Evolutionary conservation across 1,140 invertebrate genomes (phyloP).

Genomic region (Drosophila grimshawi): DNA sequence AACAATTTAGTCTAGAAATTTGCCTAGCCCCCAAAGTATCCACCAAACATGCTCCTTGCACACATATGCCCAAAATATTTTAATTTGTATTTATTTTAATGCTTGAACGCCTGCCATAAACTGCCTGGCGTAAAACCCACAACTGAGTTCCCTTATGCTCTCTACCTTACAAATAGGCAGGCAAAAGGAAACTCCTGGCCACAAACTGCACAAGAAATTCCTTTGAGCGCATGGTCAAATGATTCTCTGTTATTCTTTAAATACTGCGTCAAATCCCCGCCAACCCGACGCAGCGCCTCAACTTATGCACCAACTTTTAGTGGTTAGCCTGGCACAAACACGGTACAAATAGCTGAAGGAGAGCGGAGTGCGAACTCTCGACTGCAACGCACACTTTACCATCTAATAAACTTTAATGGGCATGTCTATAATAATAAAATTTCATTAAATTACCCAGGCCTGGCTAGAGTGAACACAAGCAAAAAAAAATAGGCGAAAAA

Average conservation of each 20-base stretch:
- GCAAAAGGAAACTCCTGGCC: constrained; percentile 15
- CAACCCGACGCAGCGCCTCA: constrained; percentile 38
- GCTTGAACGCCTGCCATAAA: constrained; percentile 64
- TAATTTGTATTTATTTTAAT: constrained; percentile 83
- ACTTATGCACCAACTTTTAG: constrained; percentile 72
- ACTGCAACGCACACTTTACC: constrained; percentile 17
- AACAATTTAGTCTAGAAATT: constrained; percentile 62
- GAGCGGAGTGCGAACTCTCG: constrained; percentile 3
- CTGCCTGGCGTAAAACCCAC: constrained; percentile 53
- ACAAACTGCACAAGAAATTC: constrained; percentile 57
- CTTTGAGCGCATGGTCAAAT: constrained; percentile 78
- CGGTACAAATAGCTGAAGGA: constrained; percentile 52
- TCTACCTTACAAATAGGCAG: neutral
- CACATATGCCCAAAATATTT: constrained; percentile 60
- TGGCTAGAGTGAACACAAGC: neutral
- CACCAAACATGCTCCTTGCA: neutral
- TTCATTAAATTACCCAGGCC: constrained; percentile 77
- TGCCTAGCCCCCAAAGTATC: constrained; percentile 2
- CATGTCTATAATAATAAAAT: constrained; percentile 83
- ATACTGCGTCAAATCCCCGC: constrained; percentile 32
- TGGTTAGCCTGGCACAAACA: constrained; percentile 64
- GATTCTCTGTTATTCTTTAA: constrained; percentile 77
- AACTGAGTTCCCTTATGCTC: neutral
- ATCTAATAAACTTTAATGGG: constrained; percentile 78
- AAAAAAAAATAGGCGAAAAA: constrained; percentile 20